Evolutionary conservation across 2,797 vertebrate species (phyloP), one percentile per base, ranked within the genome.

Genomic region (Liparis tanakae): DNA sequence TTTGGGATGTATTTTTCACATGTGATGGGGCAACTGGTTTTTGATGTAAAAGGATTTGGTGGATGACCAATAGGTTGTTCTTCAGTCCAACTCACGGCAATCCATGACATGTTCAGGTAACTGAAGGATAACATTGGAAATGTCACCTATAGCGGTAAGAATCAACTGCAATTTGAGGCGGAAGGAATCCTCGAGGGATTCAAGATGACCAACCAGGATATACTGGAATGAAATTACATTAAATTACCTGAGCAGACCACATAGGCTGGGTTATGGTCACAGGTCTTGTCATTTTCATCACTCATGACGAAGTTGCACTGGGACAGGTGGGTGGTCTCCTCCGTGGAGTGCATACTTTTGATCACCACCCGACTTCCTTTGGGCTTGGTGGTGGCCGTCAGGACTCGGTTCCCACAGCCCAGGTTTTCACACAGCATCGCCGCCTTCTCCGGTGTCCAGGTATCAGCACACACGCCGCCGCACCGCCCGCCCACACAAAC

Each of bases 201-300:
- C 10, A 22, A 62, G n/a, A 6, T 18, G 25, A 30, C 25, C 25
- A 30, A 30, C 25, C 25, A 30, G 25, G 25, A 30, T 37, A 37
- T 37, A 37, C 8, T 30, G 25, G 8, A 9, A 18, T 43, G 36
- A 22, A 50, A 9, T 39, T 7, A 13, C 18, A 48, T 41, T 15
- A 1, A 51, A 6, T 74, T 87, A 94, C 93, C 89, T 89, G 89
- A 82, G 78, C 94, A 95, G 41, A 90, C 14, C 3, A 93, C 76
- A 14, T 61, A 67, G 34, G 67, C 89, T 7, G 59, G 20, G 0
- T 0, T 3, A 12, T 3, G n/a, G 0, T 0, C 1, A 17, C 4
- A 54, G 0, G 0, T 6, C 1, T 0, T 0, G 0, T 0, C 1
- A 0, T 1, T 17, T 0, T 12, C 0, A 0, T 37, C 8, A 5